Base-by-base conservation (phyloP, 2,888 invertebrate species). In the Drosophila anomalipes region DNA sequence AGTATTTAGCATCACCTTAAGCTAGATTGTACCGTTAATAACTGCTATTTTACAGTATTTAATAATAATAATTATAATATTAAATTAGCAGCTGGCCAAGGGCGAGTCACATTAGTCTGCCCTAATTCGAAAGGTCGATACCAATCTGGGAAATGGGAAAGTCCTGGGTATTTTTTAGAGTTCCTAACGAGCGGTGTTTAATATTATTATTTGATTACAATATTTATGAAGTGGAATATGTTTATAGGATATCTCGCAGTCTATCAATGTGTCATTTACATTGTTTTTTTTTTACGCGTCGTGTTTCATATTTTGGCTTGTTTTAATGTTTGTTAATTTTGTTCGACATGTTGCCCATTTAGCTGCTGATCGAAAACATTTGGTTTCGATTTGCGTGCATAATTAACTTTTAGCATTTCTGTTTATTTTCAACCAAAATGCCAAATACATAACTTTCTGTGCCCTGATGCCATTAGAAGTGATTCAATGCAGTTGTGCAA, bases 351-450 rank as follows among this genome's bases (percentile, higher is more conserved):
- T 64, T 69, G 82, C 19, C 82, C 83, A 67, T 81, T 74, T 70
- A 59, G 53, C 67, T 91, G 91, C 69, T 91, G 91, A 89, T 90
- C 70, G 79, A 90, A 89, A 91, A 91, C 91, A 87, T 87, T 87
- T 90, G 87, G 83, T 90, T 89, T 91, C 81, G 74, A 74, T 91
- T 87, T 91, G 83, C 83, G 86, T 86, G 79, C 86, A 81, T 87
- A 87, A 87, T 87, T 87, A 90, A 91, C 87, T 90, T 82, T 82
- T 78, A 39, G 62, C 52, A 56, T 54, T 59, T 54, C 12, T 37
- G 10, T 59, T 22, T 22, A 7, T 4, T 14, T 28, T 33, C 3
- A 12, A 32, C 19, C 35, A 57, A 58, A 22, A 44, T 39, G 30
- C 39, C 1, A 12, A 68, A 41, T 28, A 22, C 12, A 47, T 26